These are phyloP conservation scores for Idaea straminata DNA, from an alignment of 2,888 invertebrate genomes.

Conservation along the genomic window DNA sequence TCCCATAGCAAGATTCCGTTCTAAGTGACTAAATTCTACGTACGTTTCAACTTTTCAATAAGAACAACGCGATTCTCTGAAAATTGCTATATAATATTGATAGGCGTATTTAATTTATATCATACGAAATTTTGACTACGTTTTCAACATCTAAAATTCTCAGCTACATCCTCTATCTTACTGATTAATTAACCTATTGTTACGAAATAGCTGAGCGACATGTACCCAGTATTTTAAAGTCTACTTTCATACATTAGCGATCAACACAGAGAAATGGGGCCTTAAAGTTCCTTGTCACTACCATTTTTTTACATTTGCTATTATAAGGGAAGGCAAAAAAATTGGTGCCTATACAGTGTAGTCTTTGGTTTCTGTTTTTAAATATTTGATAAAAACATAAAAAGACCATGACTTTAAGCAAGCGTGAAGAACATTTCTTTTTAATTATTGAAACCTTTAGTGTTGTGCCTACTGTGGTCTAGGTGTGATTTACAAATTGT, in stretches of 20 bases:
- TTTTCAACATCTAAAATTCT: not conserved
- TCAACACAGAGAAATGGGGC: too few species aligned
- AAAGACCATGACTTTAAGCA: too few species aligned
- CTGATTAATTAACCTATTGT: constrained; percentile 21
- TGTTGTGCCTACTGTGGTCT: too few species aligned
- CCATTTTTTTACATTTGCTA: too few species aligned
- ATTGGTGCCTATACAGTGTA: too few species aligned
- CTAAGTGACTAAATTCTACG: not conserved
- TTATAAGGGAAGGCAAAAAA: too few species aligned
- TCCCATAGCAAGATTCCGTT: not conserved
- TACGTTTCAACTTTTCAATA: not conserved
- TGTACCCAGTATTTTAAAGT: not conserved
- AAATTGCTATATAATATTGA: not conserved
- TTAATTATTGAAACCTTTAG: too few species aligned
- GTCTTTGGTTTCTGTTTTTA: too few species aligned
- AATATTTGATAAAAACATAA: too few species aligned
- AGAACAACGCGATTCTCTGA: not conserved
- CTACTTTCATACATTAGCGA: not conserved
- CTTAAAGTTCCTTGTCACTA: too few species aligned
- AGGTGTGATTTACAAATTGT: too few species aligned
- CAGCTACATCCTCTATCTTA: not conserved
- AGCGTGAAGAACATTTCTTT: too few species aligned
- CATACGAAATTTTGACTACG: not conserved
- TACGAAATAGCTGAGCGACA: constrained; percentile 16
- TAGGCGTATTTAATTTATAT: not conserved